Percentiles rank a stretch among this genome's conserved stretches.
Evolutionary conservation across 2,113 vertebrate genomes (phyloP).

Genomic region (Bombycilla garrulus): DNA sequence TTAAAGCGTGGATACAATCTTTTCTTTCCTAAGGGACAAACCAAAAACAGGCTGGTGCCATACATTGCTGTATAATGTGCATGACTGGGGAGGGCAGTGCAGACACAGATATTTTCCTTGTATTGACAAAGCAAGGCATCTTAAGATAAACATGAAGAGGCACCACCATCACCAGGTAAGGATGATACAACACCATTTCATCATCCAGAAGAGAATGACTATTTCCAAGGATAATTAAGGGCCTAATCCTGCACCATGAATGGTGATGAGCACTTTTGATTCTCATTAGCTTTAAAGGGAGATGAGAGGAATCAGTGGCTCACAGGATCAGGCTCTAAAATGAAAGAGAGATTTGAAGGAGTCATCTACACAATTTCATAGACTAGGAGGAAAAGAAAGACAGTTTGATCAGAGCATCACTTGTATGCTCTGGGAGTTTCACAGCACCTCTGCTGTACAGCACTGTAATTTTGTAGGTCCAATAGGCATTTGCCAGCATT

Average conservation of each 20-base stretch:
- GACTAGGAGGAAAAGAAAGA: background rate
- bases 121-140: background rate
- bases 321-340: constrained; percentile 43
- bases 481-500: constrained; percentile 60
- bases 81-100: background rate
- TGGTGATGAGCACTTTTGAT: background rate
- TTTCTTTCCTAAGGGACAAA: constrained; percentile 59
- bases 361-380: background rate
- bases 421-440: constrained; percentile 37
- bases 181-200: accelerated
- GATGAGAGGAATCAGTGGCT: constrained; percentile 9
- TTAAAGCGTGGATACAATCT: constrained; percentile 1
- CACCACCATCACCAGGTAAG: background rate
- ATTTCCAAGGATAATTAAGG: constrained; percentile 18
- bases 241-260: constrained; percentile 16
- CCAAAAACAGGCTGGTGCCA: background rate
- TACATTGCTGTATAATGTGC: background rate
- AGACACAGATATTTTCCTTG: background rate
- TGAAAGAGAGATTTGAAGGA: constrained; percentile 21
- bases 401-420: constrained; percentile 27
- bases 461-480: constrained; percentile 43
- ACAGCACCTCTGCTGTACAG: constrained; percentile 26
- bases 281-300: constrained; percentile 33
- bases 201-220: background rate
- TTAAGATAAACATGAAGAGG: background rate